Conservation (phyloP, 2,113 vertebrate species). For the Brevimyrus niger region DNA sequence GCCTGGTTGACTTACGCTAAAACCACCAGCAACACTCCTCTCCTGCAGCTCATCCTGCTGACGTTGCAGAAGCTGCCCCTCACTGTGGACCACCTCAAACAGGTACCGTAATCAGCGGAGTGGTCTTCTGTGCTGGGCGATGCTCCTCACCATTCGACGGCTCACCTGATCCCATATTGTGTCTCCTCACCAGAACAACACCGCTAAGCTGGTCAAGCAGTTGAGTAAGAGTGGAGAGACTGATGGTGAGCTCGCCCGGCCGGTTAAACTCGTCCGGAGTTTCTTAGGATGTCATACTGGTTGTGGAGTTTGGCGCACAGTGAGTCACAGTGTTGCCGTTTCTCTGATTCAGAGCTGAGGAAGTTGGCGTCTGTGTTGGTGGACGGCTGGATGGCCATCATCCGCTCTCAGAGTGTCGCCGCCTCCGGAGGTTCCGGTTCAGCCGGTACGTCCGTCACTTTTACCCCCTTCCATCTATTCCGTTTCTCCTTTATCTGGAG, state of each 20-base stretch:
- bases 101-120: constrained; percentile 53
- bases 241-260: constrained; percentile 62
- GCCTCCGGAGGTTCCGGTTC: constrained; percentile 53
- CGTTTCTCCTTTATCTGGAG: background rate
- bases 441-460: constrained; percentile 43
- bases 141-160: background rate
- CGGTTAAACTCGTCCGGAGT: background rate
- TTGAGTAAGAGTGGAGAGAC: constrained; percentile 85
- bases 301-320: background rate
- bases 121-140: background rate
- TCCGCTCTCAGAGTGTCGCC: constrained; percentile 80
- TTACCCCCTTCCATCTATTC: background rate
- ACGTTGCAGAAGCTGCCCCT: constrained; percentile 88
- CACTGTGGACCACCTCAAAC: constrained; percentile 88
- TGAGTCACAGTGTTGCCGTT: background rate
- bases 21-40: constrained; percentile 75
- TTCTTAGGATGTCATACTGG: background rate
- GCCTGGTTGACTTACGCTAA: constrained; percentile 86
- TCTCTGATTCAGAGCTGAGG: constrained; percentile 64
- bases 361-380: constrained; percentile 80
- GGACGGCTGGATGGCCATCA: constrained; percentile 90
- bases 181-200: constrained; percentile 73
- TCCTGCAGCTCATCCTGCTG: constrained; percentile 84
- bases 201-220: constrained; percentile 91
- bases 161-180: background rate